Evolutionary conservation across 2,888 invertebrate species (phyloP).

Genomic region (Nysson spinosus): DNA sequence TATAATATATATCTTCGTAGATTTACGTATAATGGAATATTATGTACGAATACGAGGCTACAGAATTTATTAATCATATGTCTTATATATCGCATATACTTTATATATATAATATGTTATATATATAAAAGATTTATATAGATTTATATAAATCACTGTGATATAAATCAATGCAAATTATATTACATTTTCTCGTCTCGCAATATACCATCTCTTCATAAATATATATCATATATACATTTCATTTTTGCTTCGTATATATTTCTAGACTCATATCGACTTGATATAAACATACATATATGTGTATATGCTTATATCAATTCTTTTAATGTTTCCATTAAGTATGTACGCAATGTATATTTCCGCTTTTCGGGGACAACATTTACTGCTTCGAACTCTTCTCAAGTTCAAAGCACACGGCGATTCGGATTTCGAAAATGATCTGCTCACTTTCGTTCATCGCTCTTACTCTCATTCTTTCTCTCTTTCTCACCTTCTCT

Average conservation of each 20-base stretch:
- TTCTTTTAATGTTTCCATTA: conserved; percentile 54
- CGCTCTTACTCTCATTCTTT: conserved; percentile 1
- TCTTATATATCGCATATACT: conserved; percentile 38
- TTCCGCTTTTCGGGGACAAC: conserved; percentile 12
- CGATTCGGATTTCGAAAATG: conserved; percentile 6
- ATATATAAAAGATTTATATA: conserved; percentile 53
- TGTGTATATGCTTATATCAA: conserved; percentile 59
- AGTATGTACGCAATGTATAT: conserved; percentile 24
- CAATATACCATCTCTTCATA: conserved; percentile 69
- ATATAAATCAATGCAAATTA: conserved; percentile 68
- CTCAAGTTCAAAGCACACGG: conserved; percentile 9
- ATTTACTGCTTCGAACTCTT: not conserved
- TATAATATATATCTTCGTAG: too few species aligned
- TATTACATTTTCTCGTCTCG: conserved; percentile 62
- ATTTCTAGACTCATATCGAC: conserved; percentile 65
- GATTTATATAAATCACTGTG: conserved; percentile 63
- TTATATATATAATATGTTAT: conserved; percentile 58
- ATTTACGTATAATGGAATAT: conserved; percentile 48
- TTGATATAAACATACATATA: conserved; percentile 55
- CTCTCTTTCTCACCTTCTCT: not conserved
- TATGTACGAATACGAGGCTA: conserved; percentile 47
- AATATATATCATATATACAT: conserved; percentile 69
- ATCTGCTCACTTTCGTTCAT: conserved; percentile 7
- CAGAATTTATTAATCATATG: conserved; percentile 47
- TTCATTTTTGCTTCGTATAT: conserved; percentile 62